phyloP scores from a whole-genome alignment of 2,113 vertebrate genomes.

The Halcyon senegalensis region DNA sequence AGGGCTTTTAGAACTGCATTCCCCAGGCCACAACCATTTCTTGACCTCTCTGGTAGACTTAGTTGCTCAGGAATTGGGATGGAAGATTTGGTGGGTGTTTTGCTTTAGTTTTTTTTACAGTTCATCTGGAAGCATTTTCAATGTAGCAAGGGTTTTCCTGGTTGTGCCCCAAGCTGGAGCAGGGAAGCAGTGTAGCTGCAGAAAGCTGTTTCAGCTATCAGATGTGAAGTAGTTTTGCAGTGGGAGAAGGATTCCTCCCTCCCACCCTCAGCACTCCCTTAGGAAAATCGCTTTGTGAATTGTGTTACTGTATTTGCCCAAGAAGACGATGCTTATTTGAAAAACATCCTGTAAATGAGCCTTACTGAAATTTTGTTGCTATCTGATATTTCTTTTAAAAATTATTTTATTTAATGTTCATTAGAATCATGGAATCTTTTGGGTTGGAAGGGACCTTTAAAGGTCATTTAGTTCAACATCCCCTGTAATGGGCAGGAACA shows the following conservation, averaged over 20 bases:
- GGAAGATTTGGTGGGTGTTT: background rate
- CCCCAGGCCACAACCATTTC: background rate
- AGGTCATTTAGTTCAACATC: background rate
- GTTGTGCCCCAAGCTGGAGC: background rate
- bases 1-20: background rate
- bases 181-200: background rate
- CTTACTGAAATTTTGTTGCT: background rate
- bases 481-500: background rate
- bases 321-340: background rate
- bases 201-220: background rate
- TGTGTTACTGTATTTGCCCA: background rate
- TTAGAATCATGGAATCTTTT: background rate
- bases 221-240: background rate
- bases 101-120: background rate
- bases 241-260: constrained; percentile 3
- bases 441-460: background rate
- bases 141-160: background rate
- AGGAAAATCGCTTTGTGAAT: background rate
- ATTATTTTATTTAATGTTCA: background rate
- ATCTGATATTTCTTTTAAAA: background rate
- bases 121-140: constrained; percentile 12
- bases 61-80: background rate
- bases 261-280: background rate
- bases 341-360: background rate
- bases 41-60: background rate